Evolutionary conservation across 2,888 invertebrate genomes (phyloP).

Genomic region (Ormyrus labotus): DNA sequence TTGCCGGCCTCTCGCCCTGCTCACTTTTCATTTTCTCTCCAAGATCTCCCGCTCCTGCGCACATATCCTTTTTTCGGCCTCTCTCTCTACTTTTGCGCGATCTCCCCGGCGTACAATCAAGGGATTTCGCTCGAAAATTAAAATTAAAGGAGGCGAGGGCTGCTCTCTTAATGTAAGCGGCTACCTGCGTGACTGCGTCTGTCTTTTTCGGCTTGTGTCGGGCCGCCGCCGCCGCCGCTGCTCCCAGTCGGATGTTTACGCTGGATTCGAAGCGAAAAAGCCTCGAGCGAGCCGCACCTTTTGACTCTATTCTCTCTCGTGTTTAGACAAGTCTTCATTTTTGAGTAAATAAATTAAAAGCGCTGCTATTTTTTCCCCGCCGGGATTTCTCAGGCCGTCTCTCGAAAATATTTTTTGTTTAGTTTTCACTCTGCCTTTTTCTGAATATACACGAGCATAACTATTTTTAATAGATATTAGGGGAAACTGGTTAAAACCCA

Average conservation of each 20-base stretch:
- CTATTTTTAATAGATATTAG: too few species aligned
- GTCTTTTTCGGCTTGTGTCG: neutral
- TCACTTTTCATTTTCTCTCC: constrained; percentile 20
- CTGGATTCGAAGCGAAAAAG: neutral
- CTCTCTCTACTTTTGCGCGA: constrained; percentile 34
- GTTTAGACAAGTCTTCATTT: neutral
- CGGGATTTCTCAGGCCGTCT: too few species aligned
- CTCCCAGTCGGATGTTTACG: neutral
- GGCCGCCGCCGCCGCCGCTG: neutral
- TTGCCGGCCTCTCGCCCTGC: neutral
- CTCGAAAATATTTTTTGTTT: neutral
- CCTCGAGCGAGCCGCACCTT: neutral
- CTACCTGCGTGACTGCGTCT: constrained; percentile 8
- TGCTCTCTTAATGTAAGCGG: neutral
- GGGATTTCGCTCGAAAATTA: constrained; percentile 25
- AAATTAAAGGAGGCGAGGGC: constrained; percentile 11
- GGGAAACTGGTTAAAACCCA: neutral
- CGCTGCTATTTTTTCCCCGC: too few species aligned
- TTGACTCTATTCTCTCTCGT: neutral
- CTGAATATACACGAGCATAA: too few species aligned
- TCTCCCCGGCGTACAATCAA: neutral
- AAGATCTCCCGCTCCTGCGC: constrained; percentile 35
- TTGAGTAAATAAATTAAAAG: constrained; percentile 4
- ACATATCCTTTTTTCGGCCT: constrained; percentile 46
- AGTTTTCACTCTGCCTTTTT: neutral